Percentiles rank a stretch among this genome's conserved stretches.
These are phyloP conservation scores for Apodemia zela DNA, from an alignment of 2,888 invertebrate species.

Conservation along the genomic window DNA sequence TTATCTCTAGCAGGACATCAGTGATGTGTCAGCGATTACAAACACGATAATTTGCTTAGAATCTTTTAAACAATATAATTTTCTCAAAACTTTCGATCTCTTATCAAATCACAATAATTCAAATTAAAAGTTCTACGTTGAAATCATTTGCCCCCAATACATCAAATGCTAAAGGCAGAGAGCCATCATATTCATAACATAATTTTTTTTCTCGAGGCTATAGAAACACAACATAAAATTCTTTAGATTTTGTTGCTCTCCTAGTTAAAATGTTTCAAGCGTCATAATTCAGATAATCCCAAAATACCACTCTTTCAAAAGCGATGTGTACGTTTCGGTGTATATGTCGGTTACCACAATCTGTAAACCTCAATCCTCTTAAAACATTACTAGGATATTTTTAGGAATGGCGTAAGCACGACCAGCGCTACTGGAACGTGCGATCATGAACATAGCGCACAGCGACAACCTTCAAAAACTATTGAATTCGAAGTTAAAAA, in stretches of 20 bases:
- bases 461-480: slow-evolving; percentile 40
- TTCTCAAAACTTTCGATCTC: too few relatives aligned
- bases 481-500: slow-evolving; percentile 34
- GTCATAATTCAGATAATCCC: slow-evolving; percentile 18
- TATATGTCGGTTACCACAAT: slow-evolving; percentile 36
- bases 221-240: neutral
- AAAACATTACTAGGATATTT: slow-evolving; percentile 56
- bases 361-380: slow-evolving; percentile 44
- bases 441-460: slow-evolving; percentile 43
- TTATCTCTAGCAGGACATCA: too few relatives aligned
- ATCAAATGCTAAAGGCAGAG: neutral
- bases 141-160: neutral
- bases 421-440: slow-evolving; percentile 37
- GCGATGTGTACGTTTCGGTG: slow-evolving; percentile 20
- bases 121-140: neutral
- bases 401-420: slow-evolving; percentile 65
- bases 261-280: neutral
- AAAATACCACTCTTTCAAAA: slow-evolving; percentile 21
- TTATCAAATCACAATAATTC: too few relatives aligned
- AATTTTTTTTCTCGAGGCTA: neutral
- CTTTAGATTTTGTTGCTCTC: neutral
- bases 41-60: too few relatives aligned
- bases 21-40: too few relatives aligned
- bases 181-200: too few relatives aligned
- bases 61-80: too few relatives aligned